Evolutionary conservation across 1,140 invertebrate species (phyloP).

Genomic region (Drosophila hydei): DNA sequence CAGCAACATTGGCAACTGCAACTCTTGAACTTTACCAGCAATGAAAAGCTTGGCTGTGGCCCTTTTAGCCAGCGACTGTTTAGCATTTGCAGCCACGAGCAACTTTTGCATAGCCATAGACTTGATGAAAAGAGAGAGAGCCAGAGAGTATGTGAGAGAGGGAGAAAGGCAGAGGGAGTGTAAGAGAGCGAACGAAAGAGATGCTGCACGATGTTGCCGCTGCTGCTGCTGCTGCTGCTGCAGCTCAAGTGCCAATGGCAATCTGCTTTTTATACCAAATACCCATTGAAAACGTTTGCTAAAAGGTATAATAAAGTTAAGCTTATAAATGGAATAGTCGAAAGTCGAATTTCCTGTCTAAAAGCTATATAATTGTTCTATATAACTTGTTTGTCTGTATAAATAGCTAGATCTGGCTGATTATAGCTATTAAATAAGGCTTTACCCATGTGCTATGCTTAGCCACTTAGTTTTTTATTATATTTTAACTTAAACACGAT

Average conservation of each 20-base stretch:
- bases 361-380: neutral
- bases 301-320: neutral
- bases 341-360: too few species aligned
- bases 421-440: too few species aligned
- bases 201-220: constrained; percentile 67
- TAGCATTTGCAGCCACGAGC: constrained; percentile 60
- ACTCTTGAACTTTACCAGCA: constrained; percentile 78
- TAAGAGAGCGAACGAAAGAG: constrained; percentile 19
- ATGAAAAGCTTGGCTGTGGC: constrained; percentile 70
- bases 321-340: neutral
- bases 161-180: neutral
- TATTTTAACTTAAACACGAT: too few species aligned
- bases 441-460: too few species aligned
- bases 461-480: too few species aligned
- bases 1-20: constrained; percentile 44
- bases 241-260: constrained; percentile 78
- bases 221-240: constrained; percentile 44
- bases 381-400: too few species aligned
- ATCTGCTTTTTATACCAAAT: constrained; percentile 56
- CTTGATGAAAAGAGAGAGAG: constrained; percentile 22
- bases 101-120: constrained; percentile 29
- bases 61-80: constrained; percentile 67
- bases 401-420: too few species aligned
- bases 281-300: neutral
- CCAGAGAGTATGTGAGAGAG: constrained; percentile 20